phyloP scores from a whole-genome alignment of 30 jellyfish, hydroid and myxozoan genomes.

The Hydractinia symbiolongicarpus region DNA sequence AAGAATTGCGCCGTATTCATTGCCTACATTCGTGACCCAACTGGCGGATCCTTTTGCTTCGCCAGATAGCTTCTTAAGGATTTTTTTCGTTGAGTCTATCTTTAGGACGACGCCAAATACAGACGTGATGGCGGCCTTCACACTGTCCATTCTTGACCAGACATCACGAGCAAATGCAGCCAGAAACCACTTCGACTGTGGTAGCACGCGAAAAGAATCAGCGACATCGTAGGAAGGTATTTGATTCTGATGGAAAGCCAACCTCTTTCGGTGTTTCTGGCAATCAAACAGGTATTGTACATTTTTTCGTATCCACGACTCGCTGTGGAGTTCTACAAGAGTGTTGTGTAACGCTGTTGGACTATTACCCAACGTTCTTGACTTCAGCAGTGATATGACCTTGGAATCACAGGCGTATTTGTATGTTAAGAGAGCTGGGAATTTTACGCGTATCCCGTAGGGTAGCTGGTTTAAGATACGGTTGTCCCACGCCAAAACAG shows the following conservation, averaged over 20 bases:
- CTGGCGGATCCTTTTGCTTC: neutral
- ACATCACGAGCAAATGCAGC: slow-evolving; percentile 27
- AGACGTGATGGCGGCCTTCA: slow-evolving; percentile 31
- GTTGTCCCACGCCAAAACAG: slow-evolving; percentile 25
- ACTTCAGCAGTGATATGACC: slow-evolving; percentile 6
- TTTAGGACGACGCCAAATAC: slow-evolving; percentile 35
- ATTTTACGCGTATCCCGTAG: slow-evolving; percentile 1
- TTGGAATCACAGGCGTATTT: slow-evolving; percentile 31
- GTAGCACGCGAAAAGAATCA: slow-evolving; percentile 13
- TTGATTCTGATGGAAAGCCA: neutral
- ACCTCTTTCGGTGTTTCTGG: neutral
- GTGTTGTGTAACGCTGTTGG: slow-evolving; percentile 29
- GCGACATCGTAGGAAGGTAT: slow-evolving; percentile 3
- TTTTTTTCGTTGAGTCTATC: slow-evolving; percentile 46
- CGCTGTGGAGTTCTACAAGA: slow-evolving; percentile 33
- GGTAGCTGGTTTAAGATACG: slow-evolving; percentile 42
- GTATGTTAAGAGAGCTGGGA: neutral
- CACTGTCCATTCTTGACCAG: slow-evolving; percentile 24
- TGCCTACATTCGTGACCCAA: slow-evolving; percentile 48
- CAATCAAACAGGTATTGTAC: slow-evolving; percentile 33
- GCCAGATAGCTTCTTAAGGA: slow-evolving; percentile 41
- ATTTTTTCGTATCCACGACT: slow-evolving; percentile 12
- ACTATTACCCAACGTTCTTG: neutral
- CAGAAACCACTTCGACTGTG: slow-evolving; percentile 39
- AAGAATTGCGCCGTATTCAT: slow-evolving; percentile 40